Base-by-base conservation (phyloP, 2,888 invertebrate genomes). In the Phortica magna region DNA sequence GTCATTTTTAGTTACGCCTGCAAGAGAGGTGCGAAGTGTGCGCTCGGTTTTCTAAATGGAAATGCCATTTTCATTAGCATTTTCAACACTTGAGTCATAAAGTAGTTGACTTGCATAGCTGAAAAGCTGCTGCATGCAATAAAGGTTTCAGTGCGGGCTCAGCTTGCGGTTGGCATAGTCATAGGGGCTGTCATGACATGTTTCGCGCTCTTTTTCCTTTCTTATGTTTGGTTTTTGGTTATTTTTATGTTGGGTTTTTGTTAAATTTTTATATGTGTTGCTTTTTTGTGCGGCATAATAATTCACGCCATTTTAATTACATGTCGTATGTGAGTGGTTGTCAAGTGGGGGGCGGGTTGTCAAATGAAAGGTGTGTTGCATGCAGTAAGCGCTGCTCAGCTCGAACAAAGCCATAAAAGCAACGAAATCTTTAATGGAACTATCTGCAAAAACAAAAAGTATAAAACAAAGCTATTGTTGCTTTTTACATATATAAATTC, bases 271-370 rank as follows among this genome's bases (percentile, higher is more conserved):
- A 77, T 80, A 77, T 79, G 79, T 76, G 78, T 73, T 81, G 80
- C 80, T 80, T 80, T 79, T 81, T 81, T 82, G 31, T 79, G 65
- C 74, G 79, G 79, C 81, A 82, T 82, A 83, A 83, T 83, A 83
- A 81, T 83, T 83, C 81, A 83, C 83, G 82, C 83, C 82, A 79
- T 82, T 83, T 83, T 82, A 83, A 83, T 83, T 83, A 83, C 81
- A 80, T 76, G 80, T 81, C 77, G 72, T 76, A 61, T 79, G 82
- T 74, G 57, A 12, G 48, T 48, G 48, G 48, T 48, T 39, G 59
- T 7, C 68, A 68, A 31, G 70, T 31, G 53, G 9, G 22, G 42
- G 17, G 41, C 43, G 41, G 43, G 75, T 48, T 10, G 41, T n/a
- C n/a, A n/a, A n/a, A n/a, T n/a, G n/a, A n/a, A n/a, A n/a, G 17